Percentiles rank a stretch among this genome's conserved stretches.
phyloP scores from a whole-genome alignment of 2,888 invertebrate genomes.

The Hyposoter didymator region DNA sequence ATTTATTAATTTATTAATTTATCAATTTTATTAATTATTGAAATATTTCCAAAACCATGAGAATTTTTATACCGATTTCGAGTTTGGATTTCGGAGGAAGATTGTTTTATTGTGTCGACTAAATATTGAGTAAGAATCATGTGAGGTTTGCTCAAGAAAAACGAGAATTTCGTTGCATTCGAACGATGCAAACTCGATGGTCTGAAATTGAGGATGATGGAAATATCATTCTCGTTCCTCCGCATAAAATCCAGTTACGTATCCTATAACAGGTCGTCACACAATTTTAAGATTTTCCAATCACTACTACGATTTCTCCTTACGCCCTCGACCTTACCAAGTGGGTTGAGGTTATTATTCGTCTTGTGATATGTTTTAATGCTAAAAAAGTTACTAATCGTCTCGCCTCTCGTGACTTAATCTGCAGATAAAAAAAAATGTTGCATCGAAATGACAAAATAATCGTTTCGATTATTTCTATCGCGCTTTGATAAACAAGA shows the following conservation, averaged over 20 bases:
- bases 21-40: too few relatives aligned
- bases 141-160: too few relatives aligned
- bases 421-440: not conserved
- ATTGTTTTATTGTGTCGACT: too few relatives aligned
- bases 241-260: not conserved
- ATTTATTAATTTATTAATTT: too few relatives aligned
- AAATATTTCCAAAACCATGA: too few relatives aligned
- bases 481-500: not conserved
- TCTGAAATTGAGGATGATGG: not conserved
- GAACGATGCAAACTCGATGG: not conserved
- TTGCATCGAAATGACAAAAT: slow-evolving; percentile 13
- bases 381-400: slow-evolving; percentile 5
- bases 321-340: slow-evolving; percentile 42
- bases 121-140: too few relatives aligned
- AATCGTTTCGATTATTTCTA: not conserved
- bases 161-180: too few relatives aligned
- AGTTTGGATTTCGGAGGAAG: too few relatives aligned
- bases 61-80: too few relatives aligned
- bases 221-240: not conserved
- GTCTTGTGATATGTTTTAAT: slow-evolving; percentile 21
- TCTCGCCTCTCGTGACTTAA: slow-evolving; percentile 6
- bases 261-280: not conserved
- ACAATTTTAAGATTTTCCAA: slow-evolving; percentile 6
- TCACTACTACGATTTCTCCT: slow-evolving; percentile 24
- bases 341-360: slow-evolving; percentile 54